Evolutionary conservation across 2,113 vertebrate genomes (phyloP), one percentile per base, ranked within the genome.

Genomic region (Vireo altiloquus): DNA sequence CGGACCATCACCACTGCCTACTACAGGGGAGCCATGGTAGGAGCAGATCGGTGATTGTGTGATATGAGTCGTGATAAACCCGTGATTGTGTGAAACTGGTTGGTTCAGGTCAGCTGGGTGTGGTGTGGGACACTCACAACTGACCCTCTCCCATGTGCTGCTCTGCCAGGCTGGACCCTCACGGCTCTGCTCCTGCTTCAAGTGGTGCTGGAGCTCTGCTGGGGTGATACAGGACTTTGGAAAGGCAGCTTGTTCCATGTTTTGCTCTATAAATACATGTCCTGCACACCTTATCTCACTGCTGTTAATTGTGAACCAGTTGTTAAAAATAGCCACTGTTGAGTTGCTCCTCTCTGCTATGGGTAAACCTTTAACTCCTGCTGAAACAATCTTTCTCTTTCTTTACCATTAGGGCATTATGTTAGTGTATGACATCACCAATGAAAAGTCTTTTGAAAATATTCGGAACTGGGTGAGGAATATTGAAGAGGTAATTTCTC

Each of bases 391-490:
- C 19, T 47, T 0, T 57, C 6, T 81, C 20, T 27, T 59, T 25
- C 31, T 78, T 68, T 14, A 59, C 47, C 76, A 65, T 20, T 35
- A 99, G 99, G 99, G 99, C 85, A 99, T 99, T 94, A 99, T 99
- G 99, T 97, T 99, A 33, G 99, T 99, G 70, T 99, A 99, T 6
- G 99, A 99, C 97, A 99, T 99, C 97, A 99, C 99, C 96, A 99
- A 99, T 4, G 99, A 99, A 88, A 99, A 99, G 79, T 99, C 99
- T 27, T 99, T 99, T 66, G 99, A 99, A 54, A 99, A 99, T 72
- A 99, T 99, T 97, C 99, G 99, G 97, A 99, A 99, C 96, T 99
- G 99, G 99, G 99, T 99, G 95, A 98, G 99, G 83, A 99, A 99
- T 85, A 99, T 99, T 15, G 99, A 99, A 91, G 99, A 99, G 98